These are phyloP conservation scores for Ormia ochracea DNA, from an alignment of 2,888 invertebrate species.

Conservation along the genomic window DNA sequence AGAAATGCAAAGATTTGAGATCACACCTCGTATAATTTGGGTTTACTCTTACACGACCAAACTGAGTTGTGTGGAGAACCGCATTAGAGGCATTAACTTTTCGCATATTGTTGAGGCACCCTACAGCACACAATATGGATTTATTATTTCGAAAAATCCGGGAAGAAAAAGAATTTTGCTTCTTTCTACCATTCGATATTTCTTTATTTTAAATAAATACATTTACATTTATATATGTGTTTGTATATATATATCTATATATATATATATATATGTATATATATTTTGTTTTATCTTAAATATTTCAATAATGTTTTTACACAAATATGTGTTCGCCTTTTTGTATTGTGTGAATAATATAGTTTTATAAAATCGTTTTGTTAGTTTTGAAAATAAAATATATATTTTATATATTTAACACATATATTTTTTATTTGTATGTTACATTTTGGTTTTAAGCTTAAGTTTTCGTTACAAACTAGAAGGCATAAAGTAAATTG, in stretches of 20 bases:
- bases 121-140: background rate
- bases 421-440: slow-evolving; percentile 38
- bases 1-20: no score
- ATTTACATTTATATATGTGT: background rate
- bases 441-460: slow-evolving; percentile 36
- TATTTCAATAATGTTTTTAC: no score
- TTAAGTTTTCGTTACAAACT: background rate
- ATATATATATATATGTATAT: background rate
- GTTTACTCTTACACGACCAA: no score
- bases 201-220: slow-evolving; percentile 35
- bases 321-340: no score
- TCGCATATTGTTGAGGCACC: no score
- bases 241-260: background rate
- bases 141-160: background rate
- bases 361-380: background rate
- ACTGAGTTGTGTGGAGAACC: no score
- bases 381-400: slow-evolving; percentile 33
- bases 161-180: slow-evolving; percentile 4
- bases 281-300: background rate
- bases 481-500: slow-evolving; percentile 44
- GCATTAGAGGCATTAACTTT: no score
- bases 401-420: slow-evolving; percentile 32
- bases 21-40: no score
- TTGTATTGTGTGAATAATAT: background rate
- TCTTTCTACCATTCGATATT: slow-evolving; percentile 49